Base-by-base conservation (phyloP, 2,113 vertebrate species). In the Oryzias melastigma region DNA sequence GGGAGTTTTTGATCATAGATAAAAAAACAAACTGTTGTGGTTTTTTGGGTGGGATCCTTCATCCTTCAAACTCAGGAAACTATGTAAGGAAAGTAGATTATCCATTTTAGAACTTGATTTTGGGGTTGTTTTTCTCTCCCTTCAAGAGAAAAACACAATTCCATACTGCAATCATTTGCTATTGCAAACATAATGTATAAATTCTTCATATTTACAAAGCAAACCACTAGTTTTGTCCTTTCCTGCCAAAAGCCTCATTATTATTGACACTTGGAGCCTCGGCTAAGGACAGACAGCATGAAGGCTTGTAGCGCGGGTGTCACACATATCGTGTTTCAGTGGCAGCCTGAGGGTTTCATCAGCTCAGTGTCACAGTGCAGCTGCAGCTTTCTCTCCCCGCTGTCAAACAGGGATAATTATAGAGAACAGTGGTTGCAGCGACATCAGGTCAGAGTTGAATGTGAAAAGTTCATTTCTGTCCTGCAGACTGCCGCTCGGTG, bases 241-340 rank as follows among this genome's bases (percentile, higher is more conserved):
- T 18, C 24, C 35, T 67, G 10, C 40, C 25, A 24, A n/a, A 12
- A 15, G 16, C 15, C 58, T 50, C 51, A 53, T 75, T 57, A 73
- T 42, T 22, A 44, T 5, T 61, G 46, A 5, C 52, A 72, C 66
- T 61, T 45, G 48, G 54, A 40, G 63, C 76, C 72, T 27, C 29
- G 25, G 55, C 60, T 66, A 73, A 80, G 71, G 71, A 71, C 81
- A 78, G 76, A 74, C 78, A 74, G 76, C 77, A 79, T 63, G 65
- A 73, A 66, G 69, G 66, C 50, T 49, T 60, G 54, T 58, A n/a
- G 17, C 62, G 17, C 13, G 13, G 51, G 66, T 43, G 64, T 55
- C 12, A 22, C 46, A 42, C 54, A 50, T 17, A 47, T 76, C 47
- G 35, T 35, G 70, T 78, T 74, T 68, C 64, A 52, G 68, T 13